Percentiles rank a stretch among this genome's conserved stretches.
These are phyloP conservation scores for Thomomys bottae DNA, from an alignment of 2,113 vertebrate species.

Conservation along the genomic window DNA sequence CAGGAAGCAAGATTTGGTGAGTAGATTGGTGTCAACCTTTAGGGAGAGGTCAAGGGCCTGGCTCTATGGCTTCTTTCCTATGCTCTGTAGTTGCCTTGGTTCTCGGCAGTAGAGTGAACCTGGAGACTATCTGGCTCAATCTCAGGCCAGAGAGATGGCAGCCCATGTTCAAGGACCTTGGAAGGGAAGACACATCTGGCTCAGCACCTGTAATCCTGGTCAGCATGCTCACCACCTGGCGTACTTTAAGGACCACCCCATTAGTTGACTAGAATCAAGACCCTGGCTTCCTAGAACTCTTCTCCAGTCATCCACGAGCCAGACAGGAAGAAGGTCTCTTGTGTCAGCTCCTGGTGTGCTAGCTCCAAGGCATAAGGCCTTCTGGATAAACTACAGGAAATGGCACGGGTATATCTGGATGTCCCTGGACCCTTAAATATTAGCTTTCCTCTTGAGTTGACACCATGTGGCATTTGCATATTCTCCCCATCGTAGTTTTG, in stretches of 20 bases:
- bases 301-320: neutral
- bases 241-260: neutral
- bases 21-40: neutral
- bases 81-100: neutral
- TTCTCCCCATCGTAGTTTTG: neutral
- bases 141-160: neutral
- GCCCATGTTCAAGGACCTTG: neutral
- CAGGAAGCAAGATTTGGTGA: slow-evolving; percentile 85
- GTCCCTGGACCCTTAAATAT: neutral
- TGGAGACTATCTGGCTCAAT: neutral
- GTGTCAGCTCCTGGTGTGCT: neutral
- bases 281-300: neutral
- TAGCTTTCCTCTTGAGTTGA: neutral
- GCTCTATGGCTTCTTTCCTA: neutral
- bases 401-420: neutral
- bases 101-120: neutral
- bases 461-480: neutral
- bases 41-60: neutral
- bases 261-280: neutral
- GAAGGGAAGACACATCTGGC: neutral
- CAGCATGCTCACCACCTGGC: neutral
- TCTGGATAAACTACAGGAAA: neutral
- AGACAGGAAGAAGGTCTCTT: neutral
- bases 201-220: too few species aligned
- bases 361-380: neutral